Evolutionary conservation across 2,113 vertebrate genomes (phyloP).

Genomic region (Bungarus multicinctus): DNA sequence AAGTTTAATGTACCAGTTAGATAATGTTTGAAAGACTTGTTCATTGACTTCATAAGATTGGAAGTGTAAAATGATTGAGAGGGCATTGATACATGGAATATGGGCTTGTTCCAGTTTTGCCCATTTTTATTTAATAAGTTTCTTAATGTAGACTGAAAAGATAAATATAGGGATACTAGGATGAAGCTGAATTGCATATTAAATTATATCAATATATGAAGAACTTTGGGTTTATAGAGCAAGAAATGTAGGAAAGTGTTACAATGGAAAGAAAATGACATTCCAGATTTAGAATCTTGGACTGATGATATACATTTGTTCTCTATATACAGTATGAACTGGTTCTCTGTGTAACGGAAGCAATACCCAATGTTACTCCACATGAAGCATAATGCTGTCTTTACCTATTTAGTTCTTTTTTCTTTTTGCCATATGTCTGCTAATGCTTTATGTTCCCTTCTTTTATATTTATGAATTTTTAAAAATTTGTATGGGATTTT

Average conservation of each 20-base stretch:
- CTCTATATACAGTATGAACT: background rate
- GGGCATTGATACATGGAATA: background rate
- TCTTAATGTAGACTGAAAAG: background rate
- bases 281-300: background rate
- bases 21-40: background rate
- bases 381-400: background rate
- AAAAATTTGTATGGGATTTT: background rate
- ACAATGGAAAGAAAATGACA: background rate
- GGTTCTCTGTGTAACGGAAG: background rate
- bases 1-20: background rate
- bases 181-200: background rate
- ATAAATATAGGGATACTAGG: background rate
- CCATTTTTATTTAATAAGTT: background rate
- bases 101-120: background rate
- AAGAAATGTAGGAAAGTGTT: background rate
- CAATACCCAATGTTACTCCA: background rate
- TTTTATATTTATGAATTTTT: background rate
- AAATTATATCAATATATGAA: background rate
- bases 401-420: background rate
- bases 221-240: background rate
- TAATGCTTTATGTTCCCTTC: background rate
- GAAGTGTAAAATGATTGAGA: background rate
- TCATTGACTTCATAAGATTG: background rate
- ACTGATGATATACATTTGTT: background rate
- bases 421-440: no score